Evolutionary conservation across 2,797 vertebrate species (phyloP), one percentile per base, ranked within the genome.

Genomic region (Arvicola amphibius): DNA sequence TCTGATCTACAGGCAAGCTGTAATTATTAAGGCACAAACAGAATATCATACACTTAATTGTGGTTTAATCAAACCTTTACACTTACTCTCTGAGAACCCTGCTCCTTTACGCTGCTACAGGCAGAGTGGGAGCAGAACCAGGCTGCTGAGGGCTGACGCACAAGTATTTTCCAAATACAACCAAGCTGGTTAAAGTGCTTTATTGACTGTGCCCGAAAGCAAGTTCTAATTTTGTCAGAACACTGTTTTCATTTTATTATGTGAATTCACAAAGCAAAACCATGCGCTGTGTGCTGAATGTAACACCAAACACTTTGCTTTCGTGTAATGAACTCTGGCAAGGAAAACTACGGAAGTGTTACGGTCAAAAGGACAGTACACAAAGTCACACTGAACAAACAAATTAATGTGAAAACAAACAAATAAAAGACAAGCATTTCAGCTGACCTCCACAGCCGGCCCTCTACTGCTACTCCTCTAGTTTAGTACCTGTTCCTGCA

Each of bases 51-150:
- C 21, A 59, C 56, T 56, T 59, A 23, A 59, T 97, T 95, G 97
- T 9, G 51, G 86, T 96, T 97, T 97, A 96, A 76, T 61, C 37
- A 78, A 94, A 96, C 65, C 80, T 98, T 98, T 83, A 96, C 53
- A 97, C 93, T 98, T 98, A 94, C 95, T 94, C 95, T 79, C 95
- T 77, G 89, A 10, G 21, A 14, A 29, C 46, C 95, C 16, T 17
- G 53, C 61, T 94, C 86, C 0, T 77, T 91, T 97, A 94, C 67
- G 87, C 94, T 96, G 97, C 96, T 97, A 95, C 48, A 51, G 80
- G 94, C 95, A 2, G 19, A 80, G 80, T 61, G 4, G 7, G 94
- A 86, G 77, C 23, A 96, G 56, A 96, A 97, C 27, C 59, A 32
- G 78, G 6, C n/a, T 93, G 67, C 88, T 92, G 84, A 88, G 83